Percentiles rank a stretch among this genome's conserved stretches.
These are phyloP conservation scores for Nothocercus nigrocapillus DNA, from an alignment of 2,113 vertebrate genomes.

Conservation along the genomic window DNA sequence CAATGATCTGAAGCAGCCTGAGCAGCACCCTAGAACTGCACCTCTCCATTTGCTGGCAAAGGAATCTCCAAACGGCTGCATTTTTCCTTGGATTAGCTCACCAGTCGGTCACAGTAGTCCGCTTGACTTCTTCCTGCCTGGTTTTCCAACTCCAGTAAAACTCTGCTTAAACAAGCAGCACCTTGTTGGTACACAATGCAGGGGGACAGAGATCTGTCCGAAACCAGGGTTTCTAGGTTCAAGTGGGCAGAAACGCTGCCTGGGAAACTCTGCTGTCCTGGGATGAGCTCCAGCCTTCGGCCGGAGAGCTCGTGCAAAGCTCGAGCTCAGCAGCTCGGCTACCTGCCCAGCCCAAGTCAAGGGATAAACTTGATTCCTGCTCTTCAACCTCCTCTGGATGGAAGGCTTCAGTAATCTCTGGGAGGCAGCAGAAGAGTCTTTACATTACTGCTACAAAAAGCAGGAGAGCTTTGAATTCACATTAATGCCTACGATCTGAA, in stretches of 20 bases:
- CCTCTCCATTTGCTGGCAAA: background rate
- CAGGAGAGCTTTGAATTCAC: background rate
- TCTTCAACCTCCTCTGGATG: background rate
- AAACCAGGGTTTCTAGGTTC: background rate
- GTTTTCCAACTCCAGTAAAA: background rate
- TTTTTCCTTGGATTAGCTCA: background rate
- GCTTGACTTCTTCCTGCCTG: background rate
- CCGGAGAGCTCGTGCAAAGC: background rate
- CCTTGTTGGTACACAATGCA: background rate
- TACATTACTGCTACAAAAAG: background rate
- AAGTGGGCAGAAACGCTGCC: background rate
- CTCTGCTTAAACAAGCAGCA: background rate
- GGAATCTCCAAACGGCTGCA: background rate
- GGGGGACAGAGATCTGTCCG: background rate
- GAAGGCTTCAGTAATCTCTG: background rate
- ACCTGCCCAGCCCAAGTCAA: background rate
- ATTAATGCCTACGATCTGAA: background rate
- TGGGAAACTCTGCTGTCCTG: background rate
- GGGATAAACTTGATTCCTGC: background rate
- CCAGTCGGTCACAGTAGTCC: background rate
- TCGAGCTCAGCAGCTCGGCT: background rate
- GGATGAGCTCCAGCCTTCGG: accelerated
- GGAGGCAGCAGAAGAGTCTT: background rate
- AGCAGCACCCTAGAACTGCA: background rate
- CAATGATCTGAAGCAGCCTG: background rate